These are phyloP conservation scores for Smutsia gigantea DNA, from an alignment of 2,797 vertebrate species.

Conservation along the genomic window DNA sequence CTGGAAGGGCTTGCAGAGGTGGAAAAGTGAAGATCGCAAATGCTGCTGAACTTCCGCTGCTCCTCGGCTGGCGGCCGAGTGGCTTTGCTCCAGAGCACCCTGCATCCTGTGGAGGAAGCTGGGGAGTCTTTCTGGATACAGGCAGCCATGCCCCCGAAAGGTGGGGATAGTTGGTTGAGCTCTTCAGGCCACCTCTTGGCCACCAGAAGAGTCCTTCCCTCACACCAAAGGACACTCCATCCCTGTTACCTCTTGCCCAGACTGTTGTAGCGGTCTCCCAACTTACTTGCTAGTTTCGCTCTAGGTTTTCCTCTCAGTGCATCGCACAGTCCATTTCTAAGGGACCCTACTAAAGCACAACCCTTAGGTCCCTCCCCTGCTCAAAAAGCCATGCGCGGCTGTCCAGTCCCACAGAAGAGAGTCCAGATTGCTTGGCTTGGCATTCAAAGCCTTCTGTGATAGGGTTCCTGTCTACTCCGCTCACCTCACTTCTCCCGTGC, in stretches of 20 bases:
- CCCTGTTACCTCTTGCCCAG: accelerated
- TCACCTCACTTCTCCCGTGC: neutral
- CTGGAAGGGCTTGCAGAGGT: constrained; percentile 55
- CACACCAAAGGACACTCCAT: neutral
- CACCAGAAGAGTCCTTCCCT: neutral
- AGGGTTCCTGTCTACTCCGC: neutral
- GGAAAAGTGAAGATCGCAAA: constrained; percentile 42
- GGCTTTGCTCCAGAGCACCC: neutral
- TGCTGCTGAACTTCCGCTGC: constrained; percentile 71
- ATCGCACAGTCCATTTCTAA: neutral
- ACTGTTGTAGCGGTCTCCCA: neutral
- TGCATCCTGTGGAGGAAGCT: neutral
- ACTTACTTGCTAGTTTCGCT: neutral
- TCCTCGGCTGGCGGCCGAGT: neutral
- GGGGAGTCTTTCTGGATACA: neutral
- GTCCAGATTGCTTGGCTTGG: neutral
- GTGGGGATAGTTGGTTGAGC: neutral
- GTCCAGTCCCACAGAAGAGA: neutral
- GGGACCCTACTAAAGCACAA: neutral
- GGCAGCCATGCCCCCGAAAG: neutral
- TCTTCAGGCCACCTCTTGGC: neutral
- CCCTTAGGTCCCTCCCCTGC: neutral
- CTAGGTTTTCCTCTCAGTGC: neutral
- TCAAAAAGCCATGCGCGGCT: neutral
- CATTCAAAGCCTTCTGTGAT: constrained; percentile 4